Percentiles rank a stretch among this genome's conserved stretches.
Conservation (phyloP, 2,797 vertebrate genomes). For the Gymnoscopelus braueri region DNA sequence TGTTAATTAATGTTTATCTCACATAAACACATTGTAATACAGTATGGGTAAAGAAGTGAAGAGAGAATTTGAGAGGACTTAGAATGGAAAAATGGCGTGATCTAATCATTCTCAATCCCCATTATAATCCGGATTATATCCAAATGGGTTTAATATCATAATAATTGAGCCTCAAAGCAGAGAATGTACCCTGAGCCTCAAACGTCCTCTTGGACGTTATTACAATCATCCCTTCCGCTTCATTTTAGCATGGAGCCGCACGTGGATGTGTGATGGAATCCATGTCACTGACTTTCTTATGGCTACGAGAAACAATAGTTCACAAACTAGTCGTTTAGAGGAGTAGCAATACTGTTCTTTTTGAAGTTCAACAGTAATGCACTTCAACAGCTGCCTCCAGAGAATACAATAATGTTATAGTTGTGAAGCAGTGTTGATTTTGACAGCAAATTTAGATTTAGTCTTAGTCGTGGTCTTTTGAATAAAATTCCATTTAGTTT, state of each 20-base stretch:
- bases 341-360: not conserved
- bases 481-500: too few relatives aligned
- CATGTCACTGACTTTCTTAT: not conserved
- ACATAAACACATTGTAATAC: too few relatives aligned
- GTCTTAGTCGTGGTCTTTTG: too few relatives aligned
- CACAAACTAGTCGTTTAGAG: not conserved
- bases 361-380: conserved; percentile 10
- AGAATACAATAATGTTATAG: conserved; percentile 29
- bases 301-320: not conserved
- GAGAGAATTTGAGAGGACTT: too few relatives aligned
- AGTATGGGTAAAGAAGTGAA: not conserved
- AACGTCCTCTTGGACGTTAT: not conserved
- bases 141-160: not conserved
- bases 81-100: too few relatives aligned
- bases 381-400: not conserved
- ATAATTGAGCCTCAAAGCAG: not conserved
- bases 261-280: too few relatives aligned
- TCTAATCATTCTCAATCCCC: too few relatives aligned
- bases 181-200: not conserved
- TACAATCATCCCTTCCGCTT: not conserved
- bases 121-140: not conserved
- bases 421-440: too few relatives aligned
- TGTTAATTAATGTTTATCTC: too few relatives aligned
- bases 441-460: too few relatives aligned
- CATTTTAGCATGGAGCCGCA: too few relatives aligned